These are phyloP conservation scores for Herminia tarsipennalis DNA, from an alignment of 2,888 invertebrate genomes.

Conservation along the genomic window DNA sequence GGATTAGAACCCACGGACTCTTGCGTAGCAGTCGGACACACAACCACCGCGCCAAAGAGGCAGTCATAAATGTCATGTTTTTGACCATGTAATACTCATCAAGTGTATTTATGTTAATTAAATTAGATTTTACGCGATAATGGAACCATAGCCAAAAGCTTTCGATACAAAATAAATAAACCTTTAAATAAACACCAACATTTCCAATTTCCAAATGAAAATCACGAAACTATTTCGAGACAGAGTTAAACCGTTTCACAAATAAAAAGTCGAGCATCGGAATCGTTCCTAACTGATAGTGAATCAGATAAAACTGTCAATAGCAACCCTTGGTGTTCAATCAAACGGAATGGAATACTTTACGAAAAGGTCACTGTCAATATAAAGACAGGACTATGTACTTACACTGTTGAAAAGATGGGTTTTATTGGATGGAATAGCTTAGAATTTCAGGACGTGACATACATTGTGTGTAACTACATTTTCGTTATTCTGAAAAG, in stretches of 20 bases:
- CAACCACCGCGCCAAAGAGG: too few relatives aligned
- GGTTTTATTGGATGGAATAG: slow-evolving; percentile 3
- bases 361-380: slow-evolving; percentile 34
- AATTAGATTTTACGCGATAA: too few relatives aligned
- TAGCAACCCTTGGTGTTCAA: slow-evolving; percentile 51
- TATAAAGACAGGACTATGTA: slow-evolving; percentile 14
- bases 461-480: too few relatives aligned
- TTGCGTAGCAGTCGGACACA: too few relatives aligned
- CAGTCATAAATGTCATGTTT: too few relatives aligned
- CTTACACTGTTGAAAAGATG: slow-evolving; percentile 8
- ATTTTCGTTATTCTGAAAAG: too few relatives aligned
- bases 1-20: too few relatives aligned
- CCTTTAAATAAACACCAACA: too few relatives aligned
- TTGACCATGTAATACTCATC: too few relatives aligned
- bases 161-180: too few relatives aligned
- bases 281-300: slow-evolving; percentile 52
- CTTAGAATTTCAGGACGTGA: neutral
- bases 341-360: slow-evolving; percentile 45
- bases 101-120: too few relatives aligned
- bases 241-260: slow-evolving; percentile 34
- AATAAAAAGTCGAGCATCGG: slow-evolving; percentile 47
- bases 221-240: slow-evolving; percentile 22
- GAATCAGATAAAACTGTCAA: slow-evolving; percentile 58
- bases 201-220: slow-evolving; percentile 13
- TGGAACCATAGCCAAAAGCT: too few relatives aligned